Evolutionary conservation across 2,888 invertebrate species (phyloP).

Genomic region (Zele albiditarsus): DNA sequence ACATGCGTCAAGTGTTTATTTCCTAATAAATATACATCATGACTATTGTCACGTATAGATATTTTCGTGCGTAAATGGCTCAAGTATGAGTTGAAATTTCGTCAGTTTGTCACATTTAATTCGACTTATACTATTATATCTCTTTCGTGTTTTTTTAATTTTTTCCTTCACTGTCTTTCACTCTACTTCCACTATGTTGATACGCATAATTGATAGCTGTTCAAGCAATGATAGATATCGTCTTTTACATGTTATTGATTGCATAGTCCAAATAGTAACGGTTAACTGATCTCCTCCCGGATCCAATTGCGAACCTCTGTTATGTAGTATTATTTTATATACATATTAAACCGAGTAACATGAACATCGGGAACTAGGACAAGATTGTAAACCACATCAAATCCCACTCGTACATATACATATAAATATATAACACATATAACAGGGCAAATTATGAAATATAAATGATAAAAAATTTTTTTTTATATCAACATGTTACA

Average conservation of each 20-base stretch:
- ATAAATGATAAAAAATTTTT: neutral
- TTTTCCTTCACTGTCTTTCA: neutral
- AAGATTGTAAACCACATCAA: conserved; percentile 7
- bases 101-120: neutral
- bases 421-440: neutral
- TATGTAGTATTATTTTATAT: neutral
- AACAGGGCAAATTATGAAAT: conserved; percentile 5
- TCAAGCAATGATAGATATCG: neutral
- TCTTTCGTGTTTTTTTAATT: neutral
- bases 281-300: conserved; percentile 31
- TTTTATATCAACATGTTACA: neutral
- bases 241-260: neutral
- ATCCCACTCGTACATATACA: neutral
- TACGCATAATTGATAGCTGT: neutral
- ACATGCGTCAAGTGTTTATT: neutral
- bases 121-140: neutral
- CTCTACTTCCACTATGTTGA: neutral
- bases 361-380: conserved; percentile 21
- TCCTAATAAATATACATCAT: neutral
- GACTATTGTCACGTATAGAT: neutral
- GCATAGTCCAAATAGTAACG: conserved; percentile 19
- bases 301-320: conserved; percentile 36
- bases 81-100: neutral
- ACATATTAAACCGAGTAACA: neutral
- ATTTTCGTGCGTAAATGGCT: neutral